These are phyloP conservation scores for Harmothoe impar DNA, from an alignment of 2,888 invertebrate species.

Conservation along the genomic window DNA sequence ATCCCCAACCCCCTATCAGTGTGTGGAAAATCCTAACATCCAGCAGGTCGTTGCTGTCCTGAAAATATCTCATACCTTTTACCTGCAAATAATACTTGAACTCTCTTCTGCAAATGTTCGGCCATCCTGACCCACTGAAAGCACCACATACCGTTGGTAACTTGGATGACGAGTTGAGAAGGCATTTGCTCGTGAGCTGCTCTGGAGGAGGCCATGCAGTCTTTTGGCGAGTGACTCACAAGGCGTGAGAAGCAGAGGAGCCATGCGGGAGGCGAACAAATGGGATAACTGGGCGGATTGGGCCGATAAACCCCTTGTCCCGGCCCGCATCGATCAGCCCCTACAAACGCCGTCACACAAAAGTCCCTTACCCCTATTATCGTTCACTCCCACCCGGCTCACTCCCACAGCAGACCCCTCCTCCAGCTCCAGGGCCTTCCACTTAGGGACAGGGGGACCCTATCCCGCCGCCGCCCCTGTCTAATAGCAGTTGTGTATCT, in stretches of 20 bases:
- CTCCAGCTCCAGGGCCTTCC: background rate
- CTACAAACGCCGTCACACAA: background rate
- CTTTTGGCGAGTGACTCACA: constrained; percentile 18
- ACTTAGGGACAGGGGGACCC: background rate
- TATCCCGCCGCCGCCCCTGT: background rate
- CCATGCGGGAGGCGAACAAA: background rate
- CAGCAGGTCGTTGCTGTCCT: too few species aligned
- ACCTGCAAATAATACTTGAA: too few species aligned
- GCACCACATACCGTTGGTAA: too few species aligned
- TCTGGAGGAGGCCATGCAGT: background rate
- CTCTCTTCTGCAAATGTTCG: too few species aligned
- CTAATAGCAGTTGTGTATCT: background rate
- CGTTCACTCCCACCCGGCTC: background rate
- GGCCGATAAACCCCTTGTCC: constrained; percentile 38
- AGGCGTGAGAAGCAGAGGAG: background rate
- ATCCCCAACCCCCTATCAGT: too few species aligned
- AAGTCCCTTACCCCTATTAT: background rate
- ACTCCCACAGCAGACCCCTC: background rate
- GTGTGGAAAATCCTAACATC: too few species aligned
- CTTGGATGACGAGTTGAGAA: background rate
- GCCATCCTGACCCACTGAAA: too few species aligned
- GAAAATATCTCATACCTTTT: too few species aligned
- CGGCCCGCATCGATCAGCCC: constrained; percentile 36
- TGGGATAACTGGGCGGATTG: constrained; percentile 12
- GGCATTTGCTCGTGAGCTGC: constrained; percentile 16